These are phyloP conservation scores for Dryobota labecula DNA, from an alignment of 2,888 invertebrate species.

Conservation along the genomic window DNA sequence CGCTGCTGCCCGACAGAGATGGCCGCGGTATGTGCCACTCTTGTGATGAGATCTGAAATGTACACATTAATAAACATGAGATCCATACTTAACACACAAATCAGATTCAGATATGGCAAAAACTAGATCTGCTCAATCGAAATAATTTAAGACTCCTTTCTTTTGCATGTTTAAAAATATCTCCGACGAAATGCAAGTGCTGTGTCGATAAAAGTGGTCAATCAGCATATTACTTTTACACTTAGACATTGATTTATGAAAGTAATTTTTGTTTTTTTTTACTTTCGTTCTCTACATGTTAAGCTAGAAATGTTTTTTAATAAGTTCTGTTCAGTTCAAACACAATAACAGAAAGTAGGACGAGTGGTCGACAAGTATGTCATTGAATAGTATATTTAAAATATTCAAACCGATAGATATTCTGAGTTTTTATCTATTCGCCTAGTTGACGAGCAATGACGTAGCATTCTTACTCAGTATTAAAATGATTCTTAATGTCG, in stretches of 20 bases:
- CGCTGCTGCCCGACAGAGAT: conserved; percentile 91
- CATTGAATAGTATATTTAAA: conserved; percentile 51
- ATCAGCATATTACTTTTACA: neutral
- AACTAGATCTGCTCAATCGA: neutral
- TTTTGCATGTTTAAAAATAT: neutral
- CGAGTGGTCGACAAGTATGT: conserved; percentile 53
- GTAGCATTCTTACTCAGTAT: conserved; percentile 31
- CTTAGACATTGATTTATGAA: conserved; percentile 17
- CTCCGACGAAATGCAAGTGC: neutral
- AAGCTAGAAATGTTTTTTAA: conserved; percentile 41
- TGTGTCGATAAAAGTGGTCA: neutral
- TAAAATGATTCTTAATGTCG: conserved; percentile 33
- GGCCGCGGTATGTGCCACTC: conserved; percentile 96
- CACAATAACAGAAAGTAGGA: conserved; percentile 56
- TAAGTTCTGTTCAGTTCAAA: conserved; percentile 35
- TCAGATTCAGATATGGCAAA: neutral
- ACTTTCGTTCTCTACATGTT: conserved; percentile 29
- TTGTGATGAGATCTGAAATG: conserved; percentile 82
- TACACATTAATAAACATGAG: conserved; percentile 31
- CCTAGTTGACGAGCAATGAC: conserved; percentile 29
- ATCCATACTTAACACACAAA: neutral
- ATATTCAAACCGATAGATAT: conserved; percentile 48
- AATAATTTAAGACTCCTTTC: neutral
- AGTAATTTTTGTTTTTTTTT: conserved; percentile 23
- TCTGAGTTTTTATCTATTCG: conserved; percentile 27